Percentiles rank a stretch among this genome's conserved stretches.
Conservation (phyloP, 2,888 invertebrate species). For the Iselma pallidipennis region DNA sequence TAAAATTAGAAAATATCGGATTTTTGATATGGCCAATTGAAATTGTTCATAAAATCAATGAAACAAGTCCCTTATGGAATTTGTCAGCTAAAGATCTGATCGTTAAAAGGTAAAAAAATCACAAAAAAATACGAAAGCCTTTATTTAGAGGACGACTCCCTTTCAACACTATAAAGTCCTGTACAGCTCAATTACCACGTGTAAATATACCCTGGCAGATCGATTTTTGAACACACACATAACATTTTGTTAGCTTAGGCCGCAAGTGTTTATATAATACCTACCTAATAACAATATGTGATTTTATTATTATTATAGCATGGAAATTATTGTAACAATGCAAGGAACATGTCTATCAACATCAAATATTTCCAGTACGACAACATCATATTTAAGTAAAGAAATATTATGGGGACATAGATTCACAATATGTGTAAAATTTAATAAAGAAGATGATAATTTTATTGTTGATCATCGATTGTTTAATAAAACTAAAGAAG, state of each 20-base stretch:
- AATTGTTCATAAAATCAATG: slow-evolving; percentile 80
- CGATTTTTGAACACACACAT: background rate
- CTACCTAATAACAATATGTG: background rate
- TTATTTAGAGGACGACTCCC: too few relatives aligned
- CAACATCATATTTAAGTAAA: slow-evolving; percentile 77
- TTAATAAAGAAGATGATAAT: slow-evolving; percentile 61
- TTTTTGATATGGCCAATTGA: slow-evolving; percentile 85
- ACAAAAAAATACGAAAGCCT: background rate
- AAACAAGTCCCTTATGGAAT: slow-evolving; percentile 76
- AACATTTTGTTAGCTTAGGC: background rate
- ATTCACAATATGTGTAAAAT: slow-evolving; percentile 61
- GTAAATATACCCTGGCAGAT: background rate
- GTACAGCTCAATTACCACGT: background rate
- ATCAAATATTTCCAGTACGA: slow-evolving; percentile 70
- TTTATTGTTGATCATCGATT: slow-evolving; percentile 67
- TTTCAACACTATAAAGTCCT: too few relatives aligned
- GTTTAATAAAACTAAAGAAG: slow-evolving; percentile 68
- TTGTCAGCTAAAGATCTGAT: slow-evolving; percentile 78
- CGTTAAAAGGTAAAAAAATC: slow-evolving; percentile 58
- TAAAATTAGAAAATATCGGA: slow-evolving; percentile 67
- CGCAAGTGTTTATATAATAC: background rate
- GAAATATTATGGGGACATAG: slow-evolving; percentile 86
- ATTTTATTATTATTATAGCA: slow-evolving; percentile 58
- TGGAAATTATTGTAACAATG: slow-evolving; percentile 80
- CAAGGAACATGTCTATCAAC: slow-evolving; percentile 82